Evolutionary conservation across 2,888 invertebrate species (phyloP).

Genomic region (Acrobasis repandana): DNA sequence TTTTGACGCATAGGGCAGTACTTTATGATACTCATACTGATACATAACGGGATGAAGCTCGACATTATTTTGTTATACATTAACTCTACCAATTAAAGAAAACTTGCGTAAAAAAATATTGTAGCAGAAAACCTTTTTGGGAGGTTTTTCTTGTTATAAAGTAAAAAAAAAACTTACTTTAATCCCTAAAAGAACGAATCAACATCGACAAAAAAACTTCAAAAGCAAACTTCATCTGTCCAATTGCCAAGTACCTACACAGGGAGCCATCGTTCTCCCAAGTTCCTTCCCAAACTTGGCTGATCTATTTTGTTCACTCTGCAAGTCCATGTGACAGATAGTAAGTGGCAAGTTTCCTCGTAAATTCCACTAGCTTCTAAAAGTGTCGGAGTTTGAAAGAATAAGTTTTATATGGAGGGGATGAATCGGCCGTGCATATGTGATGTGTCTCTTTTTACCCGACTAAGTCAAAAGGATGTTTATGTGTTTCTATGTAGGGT

Average conservation of each 20-base stretch:
- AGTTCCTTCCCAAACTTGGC: slow-evolving; percentile 43
- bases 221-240: slow-evolving; percentile 19
- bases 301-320: slow-evolving; percentile 53
- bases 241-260: slow-evolving; percentile 28
- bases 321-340: slow-evolving; percentile 52
- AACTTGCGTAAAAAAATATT: no score
- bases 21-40: no score
- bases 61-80: no score
- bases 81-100: no score
- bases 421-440: slow-evolving; percentile 28
- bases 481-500: no score
- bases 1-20: no score
- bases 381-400: slow-evolving; percentile 54
- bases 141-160: no score
- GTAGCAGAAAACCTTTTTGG: no score
- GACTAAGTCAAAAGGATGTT: no score
- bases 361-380: slow-evolving; percentile 54
- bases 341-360: slow-evolving; percentile 54
- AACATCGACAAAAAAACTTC: slow-evolving; percentile 11
- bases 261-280: slow-evolving; percentile 39
- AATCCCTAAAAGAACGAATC: neutral
- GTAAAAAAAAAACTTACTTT: no score
- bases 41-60: no score
- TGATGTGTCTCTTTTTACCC: slow-evolving; percentile 25
- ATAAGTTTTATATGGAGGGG: slow-evolving; percentile 48